phyloP scores from a whole-genome alignment of 2,888 invertebrate genomes.

The Calliphora vomitoria region DNA sequence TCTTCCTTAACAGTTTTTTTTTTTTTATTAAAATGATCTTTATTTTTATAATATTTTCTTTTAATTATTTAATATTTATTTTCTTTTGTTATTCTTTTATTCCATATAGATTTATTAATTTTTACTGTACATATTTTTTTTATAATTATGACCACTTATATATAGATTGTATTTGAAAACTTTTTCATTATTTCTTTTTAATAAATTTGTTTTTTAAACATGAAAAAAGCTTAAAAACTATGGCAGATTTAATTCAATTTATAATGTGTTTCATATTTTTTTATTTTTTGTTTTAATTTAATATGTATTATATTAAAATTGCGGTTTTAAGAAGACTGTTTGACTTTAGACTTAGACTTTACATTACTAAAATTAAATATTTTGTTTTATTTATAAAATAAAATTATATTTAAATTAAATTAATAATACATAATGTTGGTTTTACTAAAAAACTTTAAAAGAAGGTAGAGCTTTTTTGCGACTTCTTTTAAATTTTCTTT shows the following conservation, averaged over 20 bases:
- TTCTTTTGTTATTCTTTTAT: slow-evolving; percentile 1
- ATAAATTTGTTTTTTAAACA: slow-evolving; percentile 81
- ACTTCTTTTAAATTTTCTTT: background rate
- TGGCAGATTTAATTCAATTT: slow-evolving; percentile 65
- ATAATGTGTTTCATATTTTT: background rate
- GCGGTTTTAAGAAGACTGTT: slow-evolving; percentile 21
- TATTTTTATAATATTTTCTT: slow-evolving; percentile 26
- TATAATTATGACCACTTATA: slow-evolving; percentile 33
- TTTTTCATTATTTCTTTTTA: slow-evolving; percentile 57
- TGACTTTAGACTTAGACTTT: slow-evolving; percentile 23
- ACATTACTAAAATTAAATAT: background rate
- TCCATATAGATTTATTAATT: slow-evolving; percentile 3
- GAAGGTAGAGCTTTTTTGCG: background rate
- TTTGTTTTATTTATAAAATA: slow-evolving; percentile 7
- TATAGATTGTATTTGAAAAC: slow-evolving; percentile 37
- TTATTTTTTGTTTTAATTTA: slow-evolving; percentile 9
- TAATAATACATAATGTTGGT: slow-evolving; percentile 3
- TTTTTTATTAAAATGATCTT: slow-evolving; percentile 48
- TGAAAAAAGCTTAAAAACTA: slow-evolving; percentile 79
- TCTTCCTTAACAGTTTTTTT: background rate
- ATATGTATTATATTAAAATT: background rate
- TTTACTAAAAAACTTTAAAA: background rate
- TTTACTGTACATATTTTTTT: slow-evolving; percentile 48
- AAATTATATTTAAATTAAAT: background rate
- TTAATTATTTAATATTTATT: slow-evolving; percentile 21